These are phyloP conservation scores for Caenorhabditis sp. DNA, from an alignment of 2,888 invertebrate species.

Conservation along the genomic window DNA sequence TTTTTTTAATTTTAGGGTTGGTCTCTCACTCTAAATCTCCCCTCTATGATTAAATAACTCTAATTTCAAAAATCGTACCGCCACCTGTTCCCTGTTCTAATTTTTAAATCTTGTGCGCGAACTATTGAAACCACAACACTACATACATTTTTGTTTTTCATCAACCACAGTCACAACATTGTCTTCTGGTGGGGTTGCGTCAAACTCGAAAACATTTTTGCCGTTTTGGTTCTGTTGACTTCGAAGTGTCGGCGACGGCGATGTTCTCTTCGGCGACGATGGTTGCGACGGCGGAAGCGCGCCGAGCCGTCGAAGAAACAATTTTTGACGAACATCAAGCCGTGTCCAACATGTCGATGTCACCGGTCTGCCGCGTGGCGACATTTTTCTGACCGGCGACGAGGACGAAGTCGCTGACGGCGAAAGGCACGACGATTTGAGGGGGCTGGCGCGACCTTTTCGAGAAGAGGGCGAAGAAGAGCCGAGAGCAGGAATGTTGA, in stretches of 20 bases:
- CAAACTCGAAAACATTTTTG: neutral
- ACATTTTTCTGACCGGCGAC: neutral
- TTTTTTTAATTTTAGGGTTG: too few species aligned
- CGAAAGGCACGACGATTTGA: too few species aligned
- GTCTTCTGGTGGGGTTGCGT: neutral
- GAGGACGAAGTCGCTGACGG: neutral
- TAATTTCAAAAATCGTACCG: too few species aligned
- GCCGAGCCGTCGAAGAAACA: conserved; percentile 32
- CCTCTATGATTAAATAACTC: too few species aligned
- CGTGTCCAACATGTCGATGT: conserved; percentile 9
- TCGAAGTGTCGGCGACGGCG: neutral
- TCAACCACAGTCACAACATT: neutral
- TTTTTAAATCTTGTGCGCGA: neutral
- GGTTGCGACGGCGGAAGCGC: conserved; percentile 26
- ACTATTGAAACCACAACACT: neutral
- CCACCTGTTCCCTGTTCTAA: too few species aligned
- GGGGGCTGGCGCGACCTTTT: neutral
- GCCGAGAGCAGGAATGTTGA: neutral
- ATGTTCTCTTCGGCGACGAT: neutral
- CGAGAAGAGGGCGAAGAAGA: neutral
- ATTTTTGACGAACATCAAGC: conserved; percentile 23
- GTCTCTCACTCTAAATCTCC: too few species aligned
- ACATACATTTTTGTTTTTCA: conserved; percentile 18
- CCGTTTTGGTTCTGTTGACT: neutral
- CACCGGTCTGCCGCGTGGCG: conserved; percentile 27